Percentiles rank a stretch among this genome's conserved stretches.
These are phyloP conservation scores for Cetonia aurata DNA, from an alignment of 2,888 invertebrate genomes.

Conservation along the genomic window DNA sequence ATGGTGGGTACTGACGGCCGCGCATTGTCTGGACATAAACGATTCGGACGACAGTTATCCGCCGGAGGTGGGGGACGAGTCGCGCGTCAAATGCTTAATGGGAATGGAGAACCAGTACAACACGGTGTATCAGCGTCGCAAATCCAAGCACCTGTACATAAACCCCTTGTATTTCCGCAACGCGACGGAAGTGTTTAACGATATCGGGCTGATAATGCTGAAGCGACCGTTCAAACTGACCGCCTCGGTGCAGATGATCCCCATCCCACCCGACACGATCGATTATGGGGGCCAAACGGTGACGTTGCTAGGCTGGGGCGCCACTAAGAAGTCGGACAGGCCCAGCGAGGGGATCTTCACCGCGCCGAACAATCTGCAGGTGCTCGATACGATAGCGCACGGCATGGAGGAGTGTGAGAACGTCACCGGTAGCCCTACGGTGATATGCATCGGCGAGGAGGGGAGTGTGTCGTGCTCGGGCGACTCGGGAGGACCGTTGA, in stretches of 20 bases:
- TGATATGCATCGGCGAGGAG: conserved; percentile 13
- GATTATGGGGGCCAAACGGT: background rate
- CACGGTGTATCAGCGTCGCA: background rate
- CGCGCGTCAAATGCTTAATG: conserved; percentile 5
- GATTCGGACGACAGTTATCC: background rate
- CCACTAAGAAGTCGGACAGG: background rate
- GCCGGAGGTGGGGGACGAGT: background rate
- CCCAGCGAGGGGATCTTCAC: background rate
- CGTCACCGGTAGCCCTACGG: background rate
- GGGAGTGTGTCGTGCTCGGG: conserved; percentile 5
- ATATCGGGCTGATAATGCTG: conserved; percentile 1
- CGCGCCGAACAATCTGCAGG: background rate
- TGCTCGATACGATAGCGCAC: background rate
- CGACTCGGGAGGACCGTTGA: conserved; percentile 1
- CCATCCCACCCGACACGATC: background rate
- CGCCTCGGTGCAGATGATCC: background rate
- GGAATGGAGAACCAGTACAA: background rate
- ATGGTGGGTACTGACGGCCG: conserved; percentile 4
- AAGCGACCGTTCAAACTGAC: conserved; percentile 5
- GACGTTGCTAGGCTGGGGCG: conserved; percentile 11
- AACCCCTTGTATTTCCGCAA: conserved; percentile 8
- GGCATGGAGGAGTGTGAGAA: background rate
- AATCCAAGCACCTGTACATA: background rate
- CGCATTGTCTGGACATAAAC: conserved; percentile 16
- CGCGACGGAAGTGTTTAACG: background rate